Evolutionary conservation across 1,140 invertebrate species (phyloP).

Genomic region (Anastatus disparis): DNA sequence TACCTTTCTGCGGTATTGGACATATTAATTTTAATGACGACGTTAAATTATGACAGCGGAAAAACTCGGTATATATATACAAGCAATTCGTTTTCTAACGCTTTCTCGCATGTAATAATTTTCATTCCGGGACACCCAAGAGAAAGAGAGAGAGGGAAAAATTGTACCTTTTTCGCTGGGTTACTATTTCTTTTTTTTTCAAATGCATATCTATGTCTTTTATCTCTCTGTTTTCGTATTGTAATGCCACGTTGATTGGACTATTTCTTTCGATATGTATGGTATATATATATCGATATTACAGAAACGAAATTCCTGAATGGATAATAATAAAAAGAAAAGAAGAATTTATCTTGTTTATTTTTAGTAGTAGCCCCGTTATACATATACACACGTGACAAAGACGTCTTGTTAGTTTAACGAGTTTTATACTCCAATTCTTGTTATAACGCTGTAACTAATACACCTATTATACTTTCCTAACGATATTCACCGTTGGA

Average conservation of each 20-base stretch:
- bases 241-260: constrained; percentile 13
- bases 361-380: too few species aligned
- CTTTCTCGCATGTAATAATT: constrained; percentile 27
- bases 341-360: constrained; percentile 17
- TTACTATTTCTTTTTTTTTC: background rate
- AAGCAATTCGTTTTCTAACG: constrained; percentile 5
- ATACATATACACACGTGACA: background rate
- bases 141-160: constrained; percentile 8
- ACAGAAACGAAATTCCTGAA: constrained; percentile 2
- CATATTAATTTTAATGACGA: constrained; percentile 38
- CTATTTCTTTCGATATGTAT: background rate
- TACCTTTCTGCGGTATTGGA: constrained; percentile 1
- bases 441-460: background rate
- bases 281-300: background rate
- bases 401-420: constrained; percentile 10
- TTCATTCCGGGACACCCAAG: too few species aligned
- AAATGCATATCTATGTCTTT: background rate
- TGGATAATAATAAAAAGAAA: too few species aligned
- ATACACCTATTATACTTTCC: constrained; percentile 2
- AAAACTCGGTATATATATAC: background rate
- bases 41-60: constrained; percentile 25
- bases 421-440: background rate
- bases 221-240: background rate
- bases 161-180: background rate
- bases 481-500: constrained; percentile 4